Evolutionary conservation across 2,113 vertebrate species (phyloP).

Genomic region (Ailurus styani): DNA sequence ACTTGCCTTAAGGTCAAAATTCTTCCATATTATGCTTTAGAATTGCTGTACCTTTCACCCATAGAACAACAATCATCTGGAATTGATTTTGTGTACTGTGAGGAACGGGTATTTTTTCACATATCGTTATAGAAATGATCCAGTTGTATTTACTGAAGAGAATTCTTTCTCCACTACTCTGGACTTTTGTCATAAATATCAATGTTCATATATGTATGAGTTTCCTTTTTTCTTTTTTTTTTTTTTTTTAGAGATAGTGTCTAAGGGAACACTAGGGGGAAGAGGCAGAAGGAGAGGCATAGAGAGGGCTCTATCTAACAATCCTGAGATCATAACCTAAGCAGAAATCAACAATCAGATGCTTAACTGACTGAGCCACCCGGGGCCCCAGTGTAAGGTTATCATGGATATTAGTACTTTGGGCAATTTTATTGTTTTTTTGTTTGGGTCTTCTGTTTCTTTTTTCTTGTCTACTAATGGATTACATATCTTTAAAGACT

Average conservation of each 20-base stretch:
- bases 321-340: background rate
- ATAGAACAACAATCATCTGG: background rate
- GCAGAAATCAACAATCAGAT: background rate
- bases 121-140: background rate
- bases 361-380: background rate
- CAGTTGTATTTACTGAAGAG: background rate
- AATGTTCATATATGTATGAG: background rate
- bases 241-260: background rate
- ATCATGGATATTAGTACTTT: background rate
- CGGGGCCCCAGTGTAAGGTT: background rate
- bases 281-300: background rate
- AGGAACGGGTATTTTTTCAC: background rate
- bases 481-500: background rate
- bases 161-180: background rate
- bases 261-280: background rate
- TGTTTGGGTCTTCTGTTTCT: background rate
- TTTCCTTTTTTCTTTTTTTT: background rate
- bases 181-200: background rate
- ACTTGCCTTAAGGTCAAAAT: background rate
- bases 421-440: background rate
- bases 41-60: background rate
- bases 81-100: background rate
- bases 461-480: background rate
- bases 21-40: background rate
- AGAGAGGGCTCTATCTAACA: background rate